A percentile compares a stretch with the other conserved stretches of the same genome.
Evolutionary conservation across 2,113 vertebrate species (phyloP).

Genomic region (Etheostoma spectabile): DNA sequence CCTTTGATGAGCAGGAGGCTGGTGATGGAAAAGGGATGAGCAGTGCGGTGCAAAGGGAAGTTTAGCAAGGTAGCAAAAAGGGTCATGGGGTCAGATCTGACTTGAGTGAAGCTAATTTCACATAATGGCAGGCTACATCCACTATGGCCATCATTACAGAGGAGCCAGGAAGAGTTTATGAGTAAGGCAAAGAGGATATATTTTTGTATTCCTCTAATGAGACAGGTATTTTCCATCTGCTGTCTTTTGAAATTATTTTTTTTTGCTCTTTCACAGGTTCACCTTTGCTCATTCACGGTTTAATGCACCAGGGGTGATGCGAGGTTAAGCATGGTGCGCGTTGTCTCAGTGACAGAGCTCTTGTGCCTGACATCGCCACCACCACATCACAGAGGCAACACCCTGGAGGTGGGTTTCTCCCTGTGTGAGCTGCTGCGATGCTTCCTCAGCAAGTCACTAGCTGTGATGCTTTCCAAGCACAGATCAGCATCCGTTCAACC

Average conservation of each 20-base stretch:
- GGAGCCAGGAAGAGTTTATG: slow-evolving; percentile 11
- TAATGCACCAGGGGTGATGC: neutral
- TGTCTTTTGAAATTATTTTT: neutral
- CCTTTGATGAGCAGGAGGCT: slow-evolving; percentile 52
- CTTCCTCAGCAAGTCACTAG: slow-evolving; percentile 41
- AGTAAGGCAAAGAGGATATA: neutral
- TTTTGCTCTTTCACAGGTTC: neutral
- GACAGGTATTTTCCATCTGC: slow-evolving; percentile 23
- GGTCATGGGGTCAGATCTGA: slow-evolving; percentile 42
- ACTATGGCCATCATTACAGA: neutral
- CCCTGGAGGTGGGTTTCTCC: slow-evolving; percentile 49
- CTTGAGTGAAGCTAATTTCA: slow-evolving; percentile 35
- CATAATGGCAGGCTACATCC: slow-evolving; percentile 6
- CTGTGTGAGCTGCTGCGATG: slow-evolving; percentile 31
- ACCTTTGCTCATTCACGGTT: slow-evolving; percentile 28
- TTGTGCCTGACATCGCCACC: neutral
- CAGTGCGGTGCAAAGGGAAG: neutral
- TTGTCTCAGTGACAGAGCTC: slow-evolving; percentile 4
- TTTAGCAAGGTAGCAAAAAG: slow-evolving; percentile 6
- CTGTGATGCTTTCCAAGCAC: slow-evolving; percentile 66
- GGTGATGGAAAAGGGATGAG: slow-evolving; percentile 11
- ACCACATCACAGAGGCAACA: slow-evolving; percentile 15
- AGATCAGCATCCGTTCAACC: slow-evolving; percentile 58
- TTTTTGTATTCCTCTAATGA: slow-evolving; percentile 5
- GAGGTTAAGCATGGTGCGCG: slow-evolving; percentile 7